Percentiles rank a stretch among this genome's conserved stretches.
Evolutionary conservation across 37 sponge, comb jelly and placozoan species (phyloP).

Genomic region (Dysidea cf. avara): DNA sequence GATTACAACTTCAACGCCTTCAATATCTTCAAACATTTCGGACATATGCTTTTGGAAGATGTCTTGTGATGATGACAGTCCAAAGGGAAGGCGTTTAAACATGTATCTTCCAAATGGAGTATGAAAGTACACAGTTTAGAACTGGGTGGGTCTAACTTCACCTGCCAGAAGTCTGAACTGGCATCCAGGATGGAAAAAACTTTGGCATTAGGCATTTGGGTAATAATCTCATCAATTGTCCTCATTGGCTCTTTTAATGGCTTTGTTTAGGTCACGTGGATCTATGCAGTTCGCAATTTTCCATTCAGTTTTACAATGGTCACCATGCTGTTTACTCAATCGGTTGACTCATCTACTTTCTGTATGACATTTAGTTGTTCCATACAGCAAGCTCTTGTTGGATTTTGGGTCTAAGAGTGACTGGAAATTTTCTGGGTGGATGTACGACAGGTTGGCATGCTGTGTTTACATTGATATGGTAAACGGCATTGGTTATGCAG

Average conservation of each 20-base stretch:
- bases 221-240: slow-evolving; percentile 41
- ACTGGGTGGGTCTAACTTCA: slow-evolving; percentile 21
- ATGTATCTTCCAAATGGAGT: slow-evolving; percentile 54
- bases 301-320: slow-evolving; percentile 40
- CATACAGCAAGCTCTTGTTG: slow-evolving; percentile 32
- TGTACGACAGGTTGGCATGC: slow-evolving; percentile 2
- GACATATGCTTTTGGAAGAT: no score
- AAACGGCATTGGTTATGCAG: slow-evolving; percentile 2
- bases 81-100: no score
- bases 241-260: slow-evolving; percentile 31
- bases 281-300: slow-evolving; percentile 42
- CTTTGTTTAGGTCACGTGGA: no score
- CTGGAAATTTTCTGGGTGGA: slow-evolving; percentile 31
- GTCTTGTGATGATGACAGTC: no score
- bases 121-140: slow-evolving; percentile 42
- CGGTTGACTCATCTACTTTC: slow-evolving; percentile 41
- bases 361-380: slow-evolving; percentile 24
- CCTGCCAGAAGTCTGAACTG: slow-evolving; percentile 55
- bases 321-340: no score
- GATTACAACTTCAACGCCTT: no score
- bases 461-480: slow-evolving; percentile 10
- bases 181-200: no score
- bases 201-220: slow-evolving; percentile 40
- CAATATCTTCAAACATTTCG: no score
- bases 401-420: slow-evolving; percentile 8